These are phyloP conservation scores for Listronotus oregonensis DNA, from an alignment of 1,140 invertebrate species.

Conservation along the genomic window DNA sequence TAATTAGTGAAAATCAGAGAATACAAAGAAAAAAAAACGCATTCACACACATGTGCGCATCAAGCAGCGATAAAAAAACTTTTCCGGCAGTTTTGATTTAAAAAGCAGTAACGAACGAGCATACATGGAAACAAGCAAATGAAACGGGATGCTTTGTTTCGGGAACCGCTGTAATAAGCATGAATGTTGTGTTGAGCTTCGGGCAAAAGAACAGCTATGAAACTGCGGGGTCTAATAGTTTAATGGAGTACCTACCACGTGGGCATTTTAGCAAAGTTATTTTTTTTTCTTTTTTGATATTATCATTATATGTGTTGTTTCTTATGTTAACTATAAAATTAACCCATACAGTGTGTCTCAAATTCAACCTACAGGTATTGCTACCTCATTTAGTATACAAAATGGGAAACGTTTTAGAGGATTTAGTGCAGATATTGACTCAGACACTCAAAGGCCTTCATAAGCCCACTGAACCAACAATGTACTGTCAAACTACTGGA, in stretches of 20 bases:
- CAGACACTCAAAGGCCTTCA: no score
- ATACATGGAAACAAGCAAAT: no score
- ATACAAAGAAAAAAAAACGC: background rate
- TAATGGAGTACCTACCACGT: background rate
- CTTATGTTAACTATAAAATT: no score
- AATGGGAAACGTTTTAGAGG: no score
- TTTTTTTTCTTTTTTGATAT: background rate
- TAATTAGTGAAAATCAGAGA: no score
- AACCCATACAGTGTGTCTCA: no score
- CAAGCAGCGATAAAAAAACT: constrained; percentile 24
- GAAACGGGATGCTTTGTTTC: constrained; percentile 1
- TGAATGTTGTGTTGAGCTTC: constrained; percentile 5
- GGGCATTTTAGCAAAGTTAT: background rate
- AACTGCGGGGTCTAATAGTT: constrained; percentile 9
- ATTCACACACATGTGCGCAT: background rate
- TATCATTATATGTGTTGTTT: no score
- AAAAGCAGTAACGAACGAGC: constrained; percentile 13
- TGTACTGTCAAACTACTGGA: no score
- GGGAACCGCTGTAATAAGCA: constrained; percentile 6
- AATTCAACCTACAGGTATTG: no score
- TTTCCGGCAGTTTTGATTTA: constrained; percentile 42
- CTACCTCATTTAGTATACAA: no score
- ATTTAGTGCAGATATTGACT: no score
- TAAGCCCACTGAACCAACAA: no score
- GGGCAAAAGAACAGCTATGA: constrained; percentile 4